A percentile compares a stretch with the other conserved stretches of the same genome.
These are phyloP conservation scores for Mythimna lalbum DNA, from an alignment of 2,888 invertebrate genomes.

Conservation along the genomic window DNA sequence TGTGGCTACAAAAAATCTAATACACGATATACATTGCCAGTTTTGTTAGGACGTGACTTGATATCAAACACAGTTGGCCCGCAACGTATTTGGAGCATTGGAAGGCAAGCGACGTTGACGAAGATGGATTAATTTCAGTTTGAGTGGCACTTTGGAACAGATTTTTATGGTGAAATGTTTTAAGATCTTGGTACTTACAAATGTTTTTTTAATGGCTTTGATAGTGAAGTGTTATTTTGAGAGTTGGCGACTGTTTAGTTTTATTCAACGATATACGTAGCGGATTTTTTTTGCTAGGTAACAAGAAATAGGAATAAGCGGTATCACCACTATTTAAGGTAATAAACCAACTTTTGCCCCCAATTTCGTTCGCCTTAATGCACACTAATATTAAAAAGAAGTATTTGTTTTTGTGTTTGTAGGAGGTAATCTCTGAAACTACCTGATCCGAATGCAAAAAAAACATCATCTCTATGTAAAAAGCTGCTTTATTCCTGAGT, in stretches of 20 bases:
- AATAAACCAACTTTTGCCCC: no score
- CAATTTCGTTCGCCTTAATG: no score
- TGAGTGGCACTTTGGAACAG: conserved; percentile 45
- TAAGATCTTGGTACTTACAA: conserved; percentile 6
- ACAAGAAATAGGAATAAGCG: no score
- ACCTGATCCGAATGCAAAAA: no score
- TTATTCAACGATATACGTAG: not conserved
- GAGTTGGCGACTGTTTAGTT: conserved; percentile 6
- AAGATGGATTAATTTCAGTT: conserved; percentile 58
- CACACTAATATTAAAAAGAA: no score
- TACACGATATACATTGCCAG: conserved; percentile 38
- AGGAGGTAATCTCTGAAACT: no score
- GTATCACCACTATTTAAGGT: no score
- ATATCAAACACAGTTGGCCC: not conserved
- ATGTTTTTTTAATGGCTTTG: conserved; percentile 4
- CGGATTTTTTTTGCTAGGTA: not conserved
- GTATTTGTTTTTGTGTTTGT: no score
- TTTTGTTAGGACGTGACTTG: conserved; percentile 15
- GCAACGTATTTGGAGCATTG: conserved; percentile 32
- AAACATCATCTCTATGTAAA: no score
- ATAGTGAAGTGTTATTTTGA: conserved; percentile 13
- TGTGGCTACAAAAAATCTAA: conserved; percentile 46
- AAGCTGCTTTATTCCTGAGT: no score
- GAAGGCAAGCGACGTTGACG: conserved; percentile 25
- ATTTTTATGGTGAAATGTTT: conserved; percentile 51